Percentiles rank a stretch among this genome's conserved stretches.
These are phyloP conservation scores for Hemithea aestivaria DNA, from an alignment of 2,888 invertebrate species.

Conservation along the genomic window DNA sequence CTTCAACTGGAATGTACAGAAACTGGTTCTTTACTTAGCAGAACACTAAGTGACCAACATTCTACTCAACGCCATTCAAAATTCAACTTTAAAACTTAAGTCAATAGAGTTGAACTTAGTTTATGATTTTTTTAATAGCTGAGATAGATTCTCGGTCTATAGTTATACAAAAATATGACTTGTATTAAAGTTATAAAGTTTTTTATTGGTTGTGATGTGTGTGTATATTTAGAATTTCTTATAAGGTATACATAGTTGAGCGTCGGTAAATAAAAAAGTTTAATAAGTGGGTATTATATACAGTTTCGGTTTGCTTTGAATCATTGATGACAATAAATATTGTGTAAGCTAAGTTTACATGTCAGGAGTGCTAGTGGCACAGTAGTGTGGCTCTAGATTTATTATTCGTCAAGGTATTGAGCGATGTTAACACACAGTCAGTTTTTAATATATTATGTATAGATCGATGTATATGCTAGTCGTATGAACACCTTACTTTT, in stretches of 20 bases:
- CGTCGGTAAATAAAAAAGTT: too few relatives aligned
- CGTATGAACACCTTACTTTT: too few relatives aligned
- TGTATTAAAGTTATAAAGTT: conserved; percentile 11
- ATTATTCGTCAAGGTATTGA: too few relatives aligned
- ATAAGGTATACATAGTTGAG: conserved; percentile 1
- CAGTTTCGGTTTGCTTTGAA: too few relatives aligned
- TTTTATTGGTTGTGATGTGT: conserved; percentile 4
- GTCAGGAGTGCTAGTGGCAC: too few relatives aligned
- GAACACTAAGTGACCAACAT: conserved; percentile 45
- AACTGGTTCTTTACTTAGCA: conserved; percentile 56
- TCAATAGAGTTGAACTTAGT: conserved; percentile 1
- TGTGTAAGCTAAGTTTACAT: too few relatives aligned
- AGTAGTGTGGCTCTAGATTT: too few relatives aligned
- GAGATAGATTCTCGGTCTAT: conserved; percentile 36
- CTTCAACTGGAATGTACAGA: conserved; percentile 50
- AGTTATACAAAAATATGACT: conserved; percentile 12
- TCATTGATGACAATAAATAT: too few relatives aligned
- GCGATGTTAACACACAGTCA: too few relatives aligned
- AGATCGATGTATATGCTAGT: too few relatives aligned
- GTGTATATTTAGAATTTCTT: conserved; percentile 9
- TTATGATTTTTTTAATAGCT: neutral
- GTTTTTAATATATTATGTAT: too few relatives aligned
- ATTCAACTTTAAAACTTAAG: conserved; percentile 5
- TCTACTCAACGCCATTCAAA: conserved; percentile 3
- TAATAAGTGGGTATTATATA: too few relatives aligned